A percentile compares a stretch with the other conserved stretches of the same genome.
Evolutionary conservation across 1,140 invertebrate species (phyloP).

Genomic region (Ephestia elutella): DNA sequence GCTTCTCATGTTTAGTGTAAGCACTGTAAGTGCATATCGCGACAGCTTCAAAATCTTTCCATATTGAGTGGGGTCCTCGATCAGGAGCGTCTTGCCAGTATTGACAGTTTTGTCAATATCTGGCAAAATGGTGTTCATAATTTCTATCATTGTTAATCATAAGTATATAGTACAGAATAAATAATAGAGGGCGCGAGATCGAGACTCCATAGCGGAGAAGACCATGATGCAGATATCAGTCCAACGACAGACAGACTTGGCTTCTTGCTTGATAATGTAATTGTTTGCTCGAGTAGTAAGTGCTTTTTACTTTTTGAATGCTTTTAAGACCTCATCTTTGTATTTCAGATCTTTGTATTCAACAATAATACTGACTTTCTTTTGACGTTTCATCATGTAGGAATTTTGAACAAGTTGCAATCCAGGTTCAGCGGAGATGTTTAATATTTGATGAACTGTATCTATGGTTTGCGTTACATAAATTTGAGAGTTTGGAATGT

Average conservation of each 20-base stretch:
- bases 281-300: not conserved
- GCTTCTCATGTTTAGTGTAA: constrained; percentile 9
- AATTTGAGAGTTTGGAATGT: not conserved
- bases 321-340: not conserved
- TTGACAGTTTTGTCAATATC: not conserved
- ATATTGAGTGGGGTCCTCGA: not conserved
- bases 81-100: not conserved
- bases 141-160: not conserved
- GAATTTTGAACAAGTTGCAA: not conserved
- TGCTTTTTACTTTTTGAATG: not conserved
- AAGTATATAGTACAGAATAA: not conserved
- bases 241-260: not conserved
- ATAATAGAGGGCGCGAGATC: no score
- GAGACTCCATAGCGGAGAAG: no score
- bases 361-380: not conserved
- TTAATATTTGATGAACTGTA: not conserved
- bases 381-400: not conserved
- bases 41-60: not conserved
- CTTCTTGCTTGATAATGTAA: not conserved
- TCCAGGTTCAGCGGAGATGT: not conserved
- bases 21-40: not conserved
- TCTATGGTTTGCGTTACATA: not conserved
- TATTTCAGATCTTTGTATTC: not conserved
- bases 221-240: not conserved
- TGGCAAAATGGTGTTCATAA: not conserved